A percentile compares a stretch with the other conserved stretches of the same genome.
Evolutionary conservation across 2,113 vertebrate genomes (phyloP).

Genomic region (Oryzias javanicus): DNA sequence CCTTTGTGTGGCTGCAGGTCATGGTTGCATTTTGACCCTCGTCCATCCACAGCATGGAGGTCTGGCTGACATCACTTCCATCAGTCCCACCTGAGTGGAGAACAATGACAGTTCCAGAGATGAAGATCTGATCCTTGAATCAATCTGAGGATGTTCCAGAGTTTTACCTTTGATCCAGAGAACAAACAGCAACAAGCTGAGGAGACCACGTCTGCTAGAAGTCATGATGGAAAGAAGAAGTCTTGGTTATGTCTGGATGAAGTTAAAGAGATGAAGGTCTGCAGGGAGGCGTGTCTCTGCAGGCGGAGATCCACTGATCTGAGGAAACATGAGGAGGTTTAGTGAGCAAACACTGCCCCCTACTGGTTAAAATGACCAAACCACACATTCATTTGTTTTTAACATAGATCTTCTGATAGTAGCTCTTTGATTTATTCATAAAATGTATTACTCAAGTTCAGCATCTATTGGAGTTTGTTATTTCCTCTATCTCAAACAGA

Average conservation of each 20-base stretch:
- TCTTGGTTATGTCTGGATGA: neutral
- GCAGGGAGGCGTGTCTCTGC: neutral
- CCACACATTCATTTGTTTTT: too few relatives aligned
- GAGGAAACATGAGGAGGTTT: neutral
- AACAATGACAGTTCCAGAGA: neutral
- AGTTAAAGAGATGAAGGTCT: neutral
- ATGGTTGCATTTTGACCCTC: slow-evolving; percentile 7
- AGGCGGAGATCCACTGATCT: neutral
- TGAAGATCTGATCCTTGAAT: neutral
- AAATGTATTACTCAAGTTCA: too few relatives aligned
- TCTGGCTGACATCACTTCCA: slow-evolving; percentile 9
- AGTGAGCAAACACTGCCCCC: neutral
- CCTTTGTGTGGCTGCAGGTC: slow-evolving; percentile 41
- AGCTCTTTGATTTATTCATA: too few relatives aligned
- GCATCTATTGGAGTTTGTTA: too few relatives aligned
- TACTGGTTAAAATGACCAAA: neutral
- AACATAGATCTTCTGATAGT: too few relatives aligned
- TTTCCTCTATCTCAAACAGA: too few relatives aligned
- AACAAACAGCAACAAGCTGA: neutral
- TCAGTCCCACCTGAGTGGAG: neutral
- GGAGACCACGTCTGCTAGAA: neutral
- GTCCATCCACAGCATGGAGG: neutral
- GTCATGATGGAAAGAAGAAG: neutral
- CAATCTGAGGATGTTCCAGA: neutral
- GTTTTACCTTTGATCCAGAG: neutral